Base-by-base conservation (phyloP, 1,140 invertebrate genomes). In the Laupala kohalensis region DNA sequence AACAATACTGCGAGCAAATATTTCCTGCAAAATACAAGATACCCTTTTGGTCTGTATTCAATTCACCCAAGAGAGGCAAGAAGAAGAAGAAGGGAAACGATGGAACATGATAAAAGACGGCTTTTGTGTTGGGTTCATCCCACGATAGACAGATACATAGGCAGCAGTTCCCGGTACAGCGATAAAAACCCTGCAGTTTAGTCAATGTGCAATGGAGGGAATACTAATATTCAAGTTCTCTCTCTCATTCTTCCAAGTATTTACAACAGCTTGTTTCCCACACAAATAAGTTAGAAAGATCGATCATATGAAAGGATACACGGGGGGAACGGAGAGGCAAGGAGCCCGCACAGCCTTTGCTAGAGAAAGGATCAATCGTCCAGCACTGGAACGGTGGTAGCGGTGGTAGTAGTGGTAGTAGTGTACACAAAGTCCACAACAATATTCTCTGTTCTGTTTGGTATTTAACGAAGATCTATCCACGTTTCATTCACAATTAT, bases 401-500 rank as follows among this genome's bases (percentile, higher is more conserved):
- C 25, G 0, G 27, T 26, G 65, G 65, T 24, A 26, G 65, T 26
- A 66, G 63, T 70, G n/a, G 37, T 25, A 25, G 37, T 62, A 65
- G 64, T 71, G 29, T 71, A 71, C 63, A 71, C 70, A 71, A 65
- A 71, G 64, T 71, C 28, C 63, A 71, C 70, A 71, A 65, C 70
- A 71, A 66, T 29, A 26, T 71, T 64, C 64, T 9, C n/a, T 27
- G 64, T 64, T 29, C 23, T 28, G 62, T 25, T 71, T 71, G 25
- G 62, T 27, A 65, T n/a, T 24, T 62, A 70, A 70, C 62, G 26
- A 25, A n/a, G 6, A 15, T 19, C 5, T 65, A 27, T 66, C 63
- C 26, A 28, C 26, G 15, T 30, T 12, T 28, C 19, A 25, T 24
- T n/a, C 30, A 62, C 26, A 26, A 62, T 64, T 71, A 71, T 71